Percentiles rank a stretch among this genome's conserved stretches.
phyloP scores from a whole-genome alignment of 2,797 vertebrate genomes.

The Petrocephalus schoutedeni region DNA sequence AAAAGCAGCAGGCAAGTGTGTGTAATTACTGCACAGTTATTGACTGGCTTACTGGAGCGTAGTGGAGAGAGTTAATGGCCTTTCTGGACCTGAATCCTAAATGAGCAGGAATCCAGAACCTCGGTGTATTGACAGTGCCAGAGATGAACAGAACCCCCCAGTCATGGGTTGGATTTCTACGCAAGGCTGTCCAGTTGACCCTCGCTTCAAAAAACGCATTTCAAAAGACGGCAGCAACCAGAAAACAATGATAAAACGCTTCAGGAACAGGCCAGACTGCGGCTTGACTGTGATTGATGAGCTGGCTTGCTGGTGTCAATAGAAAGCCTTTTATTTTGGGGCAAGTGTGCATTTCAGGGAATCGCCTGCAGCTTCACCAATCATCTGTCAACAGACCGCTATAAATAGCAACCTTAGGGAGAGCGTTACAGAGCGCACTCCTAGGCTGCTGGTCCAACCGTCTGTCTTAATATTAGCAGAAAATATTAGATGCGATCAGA shows the following conservation, averaged over 20 bases:
- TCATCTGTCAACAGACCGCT: constrained; percentile 12
- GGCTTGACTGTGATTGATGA: background rate
- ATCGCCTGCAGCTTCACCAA: background rate
- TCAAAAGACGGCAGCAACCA: background rate
- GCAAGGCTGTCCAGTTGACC: background rate
- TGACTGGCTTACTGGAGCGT: background rate
- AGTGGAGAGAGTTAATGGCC: background rate
- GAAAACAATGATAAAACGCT: background rate
- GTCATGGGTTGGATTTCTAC: background rate
- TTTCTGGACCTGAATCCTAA: background rate
- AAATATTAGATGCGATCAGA: constrained; percentile 2
- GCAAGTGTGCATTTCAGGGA: background rate
- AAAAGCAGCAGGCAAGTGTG: background rate
- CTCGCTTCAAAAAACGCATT: background rate
- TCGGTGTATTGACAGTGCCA: background rate
- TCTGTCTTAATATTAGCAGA: background rate
- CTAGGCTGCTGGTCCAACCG: constrained; percentile 5
- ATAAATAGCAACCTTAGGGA: constrained; percentile 12
- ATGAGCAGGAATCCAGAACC: background rate
- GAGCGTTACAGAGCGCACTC: background rate
- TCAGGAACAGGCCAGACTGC: background rate
- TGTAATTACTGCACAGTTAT: background rate
- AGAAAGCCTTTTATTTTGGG: background rate
- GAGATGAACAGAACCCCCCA: background rate
- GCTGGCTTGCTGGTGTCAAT: background rate